Evolutionary conservation across 2,888 invertebrate species (phyloP).

Genomic region (Nineta flava): DNA sequence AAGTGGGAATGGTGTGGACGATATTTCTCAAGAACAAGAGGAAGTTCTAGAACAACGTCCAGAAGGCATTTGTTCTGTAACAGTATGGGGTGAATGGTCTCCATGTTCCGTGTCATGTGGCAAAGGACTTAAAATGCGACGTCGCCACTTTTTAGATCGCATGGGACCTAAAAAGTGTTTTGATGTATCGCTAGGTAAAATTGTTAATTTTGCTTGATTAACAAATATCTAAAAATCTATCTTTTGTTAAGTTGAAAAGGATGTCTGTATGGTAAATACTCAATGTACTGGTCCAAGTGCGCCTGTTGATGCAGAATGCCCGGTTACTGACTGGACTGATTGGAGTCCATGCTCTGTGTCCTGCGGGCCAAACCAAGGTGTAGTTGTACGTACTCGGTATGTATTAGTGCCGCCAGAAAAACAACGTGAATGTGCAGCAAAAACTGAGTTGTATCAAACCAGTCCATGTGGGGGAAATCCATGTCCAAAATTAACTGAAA

Average conservation of each 20-base stretch:
- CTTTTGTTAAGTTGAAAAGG: conserved; percentile 47
- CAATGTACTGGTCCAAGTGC: conserved; percentile 41
- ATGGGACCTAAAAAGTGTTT: conserved; percentile 70
- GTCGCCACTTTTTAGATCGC: conserved; percentile 55
- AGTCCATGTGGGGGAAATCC: conserved; percentile 47
- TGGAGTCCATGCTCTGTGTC: conserved; percentile 87
- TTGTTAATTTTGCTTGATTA: conserved; percentile 1
- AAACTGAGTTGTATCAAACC: conserved; percentile 61
- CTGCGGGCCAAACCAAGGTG: conserved; percentile 60
- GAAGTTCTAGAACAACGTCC: conserved; percentile 14
- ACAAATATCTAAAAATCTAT: not conserved
- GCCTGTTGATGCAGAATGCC: conserved; percentile 44
- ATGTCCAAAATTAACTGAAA: conserved; percentile 55
- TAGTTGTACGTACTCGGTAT: conserved; percentile 54
- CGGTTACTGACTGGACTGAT: conserved; percentile 76
- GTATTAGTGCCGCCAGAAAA: conserved; percentile 46
- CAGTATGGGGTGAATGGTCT: conserved; percentile 65
- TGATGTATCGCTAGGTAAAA: conserved; percentile 44
- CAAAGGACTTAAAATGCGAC: conserved; percentile 55
- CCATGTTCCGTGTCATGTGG: conserved; percentile 81
- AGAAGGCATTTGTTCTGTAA: conserved; percentile 45
- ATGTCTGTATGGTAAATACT: conserved; percentile 59
- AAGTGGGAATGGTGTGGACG: conserved; percentile 14
- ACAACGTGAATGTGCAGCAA: conserved; percentile 46
- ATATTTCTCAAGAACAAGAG: conserved; percentile 18